Base-by-base conservation (phyloP, 2,797 vertebrate species). In the Hafferia zeledoni region DNA sequence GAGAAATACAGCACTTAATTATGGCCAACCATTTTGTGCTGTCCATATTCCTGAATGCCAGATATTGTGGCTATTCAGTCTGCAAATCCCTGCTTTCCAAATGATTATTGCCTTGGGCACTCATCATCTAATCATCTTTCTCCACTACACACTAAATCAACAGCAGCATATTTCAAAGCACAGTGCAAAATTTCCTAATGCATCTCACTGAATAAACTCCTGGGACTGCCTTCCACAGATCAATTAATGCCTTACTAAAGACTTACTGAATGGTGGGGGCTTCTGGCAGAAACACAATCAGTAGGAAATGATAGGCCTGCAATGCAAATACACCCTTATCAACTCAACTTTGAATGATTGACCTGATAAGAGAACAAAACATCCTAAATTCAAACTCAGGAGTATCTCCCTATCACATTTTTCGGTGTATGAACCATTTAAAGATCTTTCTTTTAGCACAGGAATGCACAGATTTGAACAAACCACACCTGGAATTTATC, bases 61-160 rank as follows among this genome's bases (percentile, higher is more conserved):
- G 55, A 64, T 68, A 64, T 57, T 75, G 30, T 81, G 92, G 78
- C 81, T 95, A 28, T 78, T 95, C 82, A 59, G 27, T 83, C 87
- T 95, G 93, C 78, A 94, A 83, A 95, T 91, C 81, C 35, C 61
- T 72, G 43, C 84, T 95, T 85, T 78, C 75, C 79, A 75, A 93
- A 91, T 87, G 84, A 88, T 71, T 91, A 78, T 83, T 92, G 82
- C 89, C 89, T 94, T 87, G 83, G 85, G 90, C 80, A 63, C 37
- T 92, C 71, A 83, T 95, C 91, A 92, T 93, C 92, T 95, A 83
- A 79, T 93, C 79, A 86, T 95, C 93, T 90, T 81, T 81, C 79
- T 63, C 46, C 55, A 30, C 60, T 50, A 49, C 85, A 71, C 61
- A 57, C 24, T 43, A 57, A 83, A 72, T 80, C 82, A 90, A 65